These are phyloP conservation scores for Teleiodes luculella DNA, from an alignment of 2,888 invertebrate species.

Conservation along the genomic window DNA sequence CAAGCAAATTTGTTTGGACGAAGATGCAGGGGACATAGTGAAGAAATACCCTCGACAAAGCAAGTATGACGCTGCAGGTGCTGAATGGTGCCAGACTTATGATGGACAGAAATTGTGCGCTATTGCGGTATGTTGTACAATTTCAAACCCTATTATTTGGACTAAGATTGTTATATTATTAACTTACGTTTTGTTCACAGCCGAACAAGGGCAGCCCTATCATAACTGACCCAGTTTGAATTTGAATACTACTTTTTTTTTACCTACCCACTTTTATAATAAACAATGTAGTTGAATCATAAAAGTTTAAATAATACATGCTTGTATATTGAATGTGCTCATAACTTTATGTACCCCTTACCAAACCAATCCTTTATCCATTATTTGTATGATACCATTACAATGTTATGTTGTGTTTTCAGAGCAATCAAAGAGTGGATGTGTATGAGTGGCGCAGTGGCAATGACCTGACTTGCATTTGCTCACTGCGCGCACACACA, in stretches of 20 bases:
- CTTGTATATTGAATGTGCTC: too few relatives aligned
- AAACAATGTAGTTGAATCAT: too few relatives aligned
- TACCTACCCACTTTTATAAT: too few relatives aligned
- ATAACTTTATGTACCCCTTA: too few relatives aligned
- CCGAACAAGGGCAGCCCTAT: too few relatives aligned
- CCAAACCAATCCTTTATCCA: too few relatives aligned
- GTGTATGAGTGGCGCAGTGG: slow-evolving; percentile 88
- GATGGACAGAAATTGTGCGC: slow-evolving; percentile 89
- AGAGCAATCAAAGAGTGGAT: slow-evolving; percentile 94
- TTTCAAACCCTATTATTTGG: neutral
- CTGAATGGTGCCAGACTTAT: slow-evolving; percentile 93
- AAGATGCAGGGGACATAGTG: slow-evolving; percentile 82
- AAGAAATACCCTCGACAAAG: slow-evolving; percentile 91
- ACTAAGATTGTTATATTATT: neutral
- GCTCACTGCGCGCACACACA: slow-evolving; percentile 88
- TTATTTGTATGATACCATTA: too few relatives aligned
- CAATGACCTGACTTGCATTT: slow-evolving; percentile 83
- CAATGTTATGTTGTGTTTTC: slow-evolving; percentile 15
- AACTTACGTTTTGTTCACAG: too few relatives aligned
- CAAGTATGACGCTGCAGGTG: slow-evolving; percentile 95
- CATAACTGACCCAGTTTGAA: too few relatives aligned
- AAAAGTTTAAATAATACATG: too few relatives aligned
- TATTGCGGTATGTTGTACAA: slow-evolving; percentile 82
- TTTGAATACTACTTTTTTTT: too few relatives aligned
- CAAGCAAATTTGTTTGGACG: slow-evolving; percentile 84